Percentiles rank a stretch among this genome's conserved stretches.
These are phyloP conservation scores for Agrochola circellaris DNA, from an alignment of 2,888 invertebrate species.

Conservation along the genomic window DNA sequence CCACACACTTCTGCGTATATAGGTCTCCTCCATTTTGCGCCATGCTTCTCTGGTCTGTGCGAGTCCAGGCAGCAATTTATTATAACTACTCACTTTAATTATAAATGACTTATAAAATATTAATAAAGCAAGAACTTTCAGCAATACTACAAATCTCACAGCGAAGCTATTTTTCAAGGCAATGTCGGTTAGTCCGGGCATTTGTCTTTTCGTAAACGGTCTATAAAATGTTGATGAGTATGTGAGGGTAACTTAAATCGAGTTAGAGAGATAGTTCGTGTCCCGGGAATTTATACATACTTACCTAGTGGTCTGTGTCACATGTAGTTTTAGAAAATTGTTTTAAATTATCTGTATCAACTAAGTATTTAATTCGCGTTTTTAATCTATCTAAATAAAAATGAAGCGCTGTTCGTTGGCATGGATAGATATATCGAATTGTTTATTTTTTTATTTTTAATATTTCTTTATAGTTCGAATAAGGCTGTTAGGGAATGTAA, in stretches of 20 bases:
- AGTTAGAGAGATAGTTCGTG: constrained; percentile 27
- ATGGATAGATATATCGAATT: not conserved
- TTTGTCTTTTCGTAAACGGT: constrained; percentile 44
- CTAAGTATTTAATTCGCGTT: not conserved
- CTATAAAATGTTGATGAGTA: constrained; percentile 46
- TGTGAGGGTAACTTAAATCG: constrained; percentile 24
- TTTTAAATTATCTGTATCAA: not conserved
- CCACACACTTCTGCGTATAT: too few relatives aligned
- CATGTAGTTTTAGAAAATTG: not conserved
- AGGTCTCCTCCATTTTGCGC: not conserved
- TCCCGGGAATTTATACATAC: constrained; percentile 18
- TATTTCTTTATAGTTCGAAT: too few relatives aligned
- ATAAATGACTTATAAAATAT: not conserved
- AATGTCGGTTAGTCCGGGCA: constrained; percentile 20
- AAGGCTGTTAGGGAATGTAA: not conserved
- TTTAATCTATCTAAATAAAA: too few relatives aligned
- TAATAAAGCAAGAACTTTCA: not conserved
- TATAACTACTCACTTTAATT: not conserved
- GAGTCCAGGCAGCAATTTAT: not conserved
- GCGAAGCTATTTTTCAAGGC: constrained; percentile 23
- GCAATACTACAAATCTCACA: not conserved
- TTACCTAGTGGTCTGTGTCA: not conserved
- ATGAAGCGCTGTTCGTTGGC: too few relatives aligned
- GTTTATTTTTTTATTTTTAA: not conserved
- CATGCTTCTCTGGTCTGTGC: not conserved